These are phyloP conservation scores for Apamea crenata DNA, from an alignment of 2,888 invertebrate genomes.

Conservation along the genomic window DNA sequence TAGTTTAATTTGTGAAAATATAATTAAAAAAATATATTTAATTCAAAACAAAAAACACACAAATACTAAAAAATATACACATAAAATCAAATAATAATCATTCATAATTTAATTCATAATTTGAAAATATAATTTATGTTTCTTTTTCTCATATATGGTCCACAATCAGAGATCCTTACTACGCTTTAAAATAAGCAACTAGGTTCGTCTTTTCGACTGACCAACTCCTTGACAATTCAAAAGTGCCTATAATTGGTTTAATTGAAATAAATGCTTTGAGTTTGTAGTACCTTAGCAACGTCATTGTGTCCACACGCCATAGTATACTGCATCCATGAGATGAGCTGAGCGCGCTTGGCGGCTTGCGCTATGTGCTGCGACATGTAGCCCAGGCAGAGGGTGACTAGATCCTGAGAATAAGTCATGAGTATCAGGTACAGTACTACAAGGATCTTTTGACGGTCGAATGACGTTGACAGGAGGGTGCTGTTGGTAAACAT, in stretches of 20 bases:
- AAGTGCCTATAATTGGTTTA: not conserved
- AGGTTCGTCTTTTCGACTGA: not conserved
- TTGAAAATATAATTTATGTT: too few relatives aligned
- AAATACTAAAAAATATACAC: too few relatives aligned
- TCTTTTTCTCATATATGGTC: not conserved
- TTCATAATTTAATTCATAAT: too few relatives aligned
- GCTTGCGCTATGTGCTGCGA: constrained; percentile 96
- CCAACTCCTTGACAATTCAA: not conserved
- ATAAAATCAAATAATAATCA: too few relatives aligned
- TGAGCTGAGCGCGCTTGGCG: constrained; percentile 94
- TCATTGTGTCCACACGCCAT: constrained; percentile 94
- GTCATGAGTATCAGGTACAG: not conserved
- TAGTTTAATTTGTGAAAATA: too few relatives aligned
- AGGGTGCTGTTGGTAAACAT: not conserved
- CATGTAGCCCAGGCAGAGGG: constrained; percentile 96
- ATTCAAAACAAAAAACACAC: too few relatives aligned
- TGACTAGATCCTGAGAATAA: constrained; percentile 93
- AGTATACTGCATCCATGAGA: constrained; percentile 98
- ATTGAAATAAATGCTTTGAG: not conserved
- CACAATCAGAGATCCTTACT: too few relatives aligned
- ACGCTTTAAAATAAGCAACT: not conserved
- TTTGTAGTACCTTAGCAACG: constrained; percentile 90
- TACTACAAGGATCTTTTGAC: not conserved
- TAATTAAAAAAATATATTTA: too few relatives aligned
- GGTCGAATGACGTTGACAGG: not conserved